A percentile compares a stretch with the other conserved stretches of the same genome.
phyloP scores from a whole-genome alignment of 2,113 vertebrate species.

The Sinocyclocheilus anophthalmus region DNA sequence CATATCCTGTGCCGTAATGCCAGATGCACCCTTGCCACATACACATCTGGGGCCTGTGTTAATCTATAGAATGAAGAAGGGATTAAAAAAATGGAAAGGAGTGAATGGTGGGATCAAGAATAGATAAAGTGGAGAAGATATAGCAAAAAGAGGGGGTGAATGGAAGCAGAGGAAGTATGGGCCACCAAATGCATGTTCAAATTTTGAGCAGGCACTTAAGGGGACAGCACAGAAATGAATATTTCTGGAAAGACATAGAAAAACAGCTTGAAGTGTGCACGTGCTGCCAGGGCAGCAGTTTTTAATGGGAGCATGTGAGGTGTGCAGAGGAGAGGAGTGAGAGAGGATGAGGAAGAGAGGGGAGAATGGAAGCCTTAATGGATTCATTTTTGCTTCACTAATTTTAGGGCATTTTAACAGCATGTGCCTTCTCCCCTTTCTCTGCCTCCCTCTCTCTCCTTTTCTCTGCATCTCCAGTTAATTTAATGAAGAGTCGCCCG shows the following conservation, averaged over 20 bases:
- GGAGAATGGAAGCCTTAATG: constrained; percentile 72
- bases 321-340: constrained; percentile 57
- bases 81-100: neutral
- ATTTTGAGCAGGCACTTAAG: constrained; percentile 78
- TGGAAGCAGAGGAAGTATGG: constrained; percentile 49
- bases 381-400: constrained; percentile 81
- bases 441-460: constrained; percentile 25
- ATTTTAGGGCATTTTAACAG: constrained; percentile 81
- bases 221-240: constrained; percentile 73
- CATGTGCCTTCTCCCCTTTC: constrained; percentile 60
- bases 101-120: constrained; percentile 19
- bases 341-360: constrained; percentile 54
- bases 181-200: constrained; percentile 73
- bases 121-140: constrained; percentile 7
- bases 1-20: neutral
- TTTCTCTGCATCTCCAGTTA: constrained; percentile 74
- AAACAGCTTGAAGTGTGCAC: constrained; percentile 66
- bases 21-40: constrained; percentile 25
- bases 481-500: constrained; percentile 77
- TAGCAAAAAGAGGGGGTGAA: constrained; percentile 33
- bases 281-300: constrained; percentile 71
- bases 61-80: constrained; percentile 2
- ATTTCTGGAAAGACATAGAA: constrained; percentile 59
- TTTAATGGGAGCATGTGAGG: constrained; percentile 46
- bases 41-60: neutral